Percentiles rank a stretch among this genome's conserved stretches.
Conservation (phyloP, 2,113 vertebrate species). For the Syngnathus scovelli region DNA sequence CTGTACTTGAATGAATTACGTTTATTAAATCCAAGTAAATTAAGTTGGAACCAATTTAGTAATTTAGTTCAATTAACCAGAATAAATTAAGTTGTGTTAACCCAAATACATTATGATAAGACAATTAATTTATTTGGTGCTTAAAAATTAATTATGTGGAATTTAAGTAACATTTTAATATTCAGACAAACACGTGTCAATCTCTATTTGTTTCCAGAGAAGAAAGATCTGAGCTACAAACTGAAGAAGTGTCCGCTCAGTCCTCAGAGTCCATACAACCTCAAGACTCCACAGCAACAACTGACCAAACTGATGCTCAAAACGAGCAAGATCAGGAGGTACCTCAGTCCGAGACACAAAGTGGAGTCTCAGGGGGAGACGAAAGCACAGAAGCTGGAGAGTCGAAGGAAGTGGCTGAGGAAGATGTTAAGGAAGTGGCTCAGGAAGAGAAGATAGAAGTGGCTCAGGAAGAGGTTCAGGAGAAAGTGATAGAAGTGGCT, state of each 20-base stretch:
- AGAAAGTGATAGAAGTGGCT: background rate
- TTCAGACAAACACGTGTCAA: background rate
- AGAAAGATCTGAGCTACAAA: slow-evolving; percentile 20
- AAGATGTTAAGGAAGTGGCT: background rate
- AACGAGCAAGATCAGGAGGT: slow-evolving; percentile 21
- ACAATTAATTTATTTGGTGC: too few species aligned
- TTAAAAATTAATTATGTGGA: too few species aligned
- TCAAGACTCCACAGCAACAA: background rate
- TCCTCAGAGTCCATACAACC: slow-evolving; percentile 6
- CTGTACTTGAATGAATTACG: too few species aligned
- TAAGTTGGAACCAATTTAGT: too few species aligned
- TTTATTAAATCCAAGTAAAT: too few species aligned
- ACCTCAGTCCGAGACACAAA: slow-evolving; percentile 17
- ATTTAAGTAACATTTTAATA: too few species aligned
- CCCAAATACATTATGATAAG: too few species aligned
- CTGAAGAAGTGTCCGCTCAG: slow-evolving; percentile 34
- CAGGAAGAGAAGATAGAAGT: background rate
- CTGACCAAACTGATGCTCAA: slow-evolving; percentile 24
- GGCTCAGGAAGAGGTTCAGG: background rate
- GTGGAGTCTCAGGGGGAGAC: slow-evolving; percentile 7
- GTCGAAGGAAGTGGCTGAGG: slow-evolving; percentile 1
- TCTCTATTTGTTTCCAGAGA: slow-evolving; percentile 38
- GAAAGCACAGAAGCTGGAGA: slow-evolving; percentile 16
- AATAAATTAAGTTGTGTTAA: too few species aligned
- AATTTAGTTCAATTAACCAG: too few species aligned